These are phyloP conservation scores for Pardosa pseudoannulata DNA, from an alignment of 2,888 invertebrate species.

Conservation along the genomic window DNA sequence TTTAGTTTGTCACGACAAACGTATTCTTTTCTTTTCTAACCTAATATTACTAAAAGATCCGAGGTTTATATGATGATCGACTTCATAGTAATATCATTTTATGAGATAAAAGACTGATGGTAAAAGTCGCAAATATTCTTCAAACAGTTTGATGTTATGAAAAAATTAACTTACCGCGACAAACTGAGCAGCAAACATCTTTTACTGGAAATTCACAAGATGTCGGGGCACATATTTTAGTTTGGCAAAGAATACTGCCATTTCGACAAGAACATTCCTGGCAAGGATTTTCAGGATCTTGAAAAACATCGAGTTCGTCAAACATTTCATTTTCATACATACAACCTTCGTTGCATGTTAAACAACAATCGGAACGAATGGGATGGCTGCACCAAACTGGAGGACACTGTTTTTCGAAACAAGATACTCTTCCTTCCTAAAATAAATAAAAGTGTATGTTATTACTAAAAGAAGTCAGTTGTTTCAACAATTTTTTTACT, in stretches of 20 bases:
- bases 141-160: too few relatives aligned
- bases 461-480: too few relatives aligned
- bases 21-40: too few relatives aligned
- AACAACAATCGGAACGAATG: constrained; percentile 43
- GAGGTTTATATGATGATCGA: too few relatives aligned
- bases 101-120: too few relatives aligned
- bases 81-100: too few relatives aligned
- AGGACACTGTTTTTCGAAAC: constrained; percentile 42
- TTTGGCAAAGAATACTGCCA: constrained; percentile 48
- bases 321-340: constrained; percentile 17
- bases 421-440: constrained; percentile 53
- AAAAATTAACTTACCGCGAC: constrained; percentile 42
- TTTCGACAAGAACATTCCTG: constrained; percentile 51
- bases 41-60: too few relatives aligned
- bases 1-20: too few relatives aligned
- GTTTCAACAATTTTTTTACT: too few relatives aligned
- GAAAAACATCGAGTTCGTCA: constrained; percentile 34
- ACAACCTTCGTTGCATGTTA: constrained; percentile 46
- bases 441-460: too few relatives aligned
- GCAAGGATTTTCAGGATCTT: constrained; percentile 40
- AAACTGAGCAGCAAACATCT: constrained; percentile 49
- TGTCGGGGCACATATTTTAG: constrained; percentile 25
- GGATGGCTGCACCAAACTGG: constrained; percentile 36
- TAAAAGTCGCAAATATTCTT: too few relatives aligned
- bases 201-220: constrained; percentile 35